Percentiles rank a stretch among this genome's conserved stretches.
Evolutionary conservation across 2,113 vertebrate species (phyloP).

Genomic region (Anoura caudifer): DNA sequence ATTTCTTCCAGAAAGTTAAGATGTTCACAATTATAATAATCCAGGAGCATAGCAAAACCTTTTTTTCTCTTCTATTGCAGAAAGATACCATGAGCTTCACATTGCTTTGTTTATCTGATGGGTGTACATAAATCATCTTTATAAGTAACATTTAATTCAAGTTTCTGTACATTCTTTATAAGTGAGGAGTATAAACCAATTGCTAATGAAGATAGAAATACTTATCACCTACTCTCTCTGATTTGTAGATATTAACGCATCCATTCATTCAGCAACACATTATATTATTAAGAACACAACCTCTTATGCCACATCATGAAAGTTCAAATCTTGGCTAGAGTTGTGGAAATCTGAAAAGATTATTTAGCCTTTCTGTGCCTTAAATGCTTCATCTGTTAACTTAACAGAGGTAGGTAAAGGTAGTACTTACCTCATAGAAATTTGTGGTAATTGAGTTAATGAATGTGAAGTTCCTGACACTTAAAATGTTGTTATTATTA

Average conservation of each 20-base stretch:
- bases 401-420: no score
- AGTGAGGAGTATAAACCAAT: neutral
- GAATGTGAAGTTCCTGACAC: neutral
- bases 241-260: neutral
- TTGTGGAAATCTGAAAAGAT: neutral
- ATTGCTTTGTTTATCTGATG: neutral
- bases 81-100: neutral
- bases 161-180: neutral
- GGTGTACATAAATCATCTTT: neutral
- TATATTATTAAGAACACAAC: neutral
- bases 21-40: neutral
- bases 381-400: neutral
- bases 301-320: neutral
- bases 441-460: neutral
- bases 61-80: neutral
- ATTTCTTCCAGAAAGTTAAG: slow-evolving; percentile 7
- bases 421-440: neutral
- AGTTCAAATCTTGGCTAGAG: neutral
- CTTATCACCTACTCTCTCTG: neutral
- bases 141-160: neutral
- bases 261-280: neutral
- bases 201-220: neutral
- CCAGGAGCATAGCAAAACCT: neutral
- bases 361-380: neutral
- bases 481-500: neutral